Conservation (phyloP, 1,140 invertebrate species). For the Neelides sp. region DNA sequence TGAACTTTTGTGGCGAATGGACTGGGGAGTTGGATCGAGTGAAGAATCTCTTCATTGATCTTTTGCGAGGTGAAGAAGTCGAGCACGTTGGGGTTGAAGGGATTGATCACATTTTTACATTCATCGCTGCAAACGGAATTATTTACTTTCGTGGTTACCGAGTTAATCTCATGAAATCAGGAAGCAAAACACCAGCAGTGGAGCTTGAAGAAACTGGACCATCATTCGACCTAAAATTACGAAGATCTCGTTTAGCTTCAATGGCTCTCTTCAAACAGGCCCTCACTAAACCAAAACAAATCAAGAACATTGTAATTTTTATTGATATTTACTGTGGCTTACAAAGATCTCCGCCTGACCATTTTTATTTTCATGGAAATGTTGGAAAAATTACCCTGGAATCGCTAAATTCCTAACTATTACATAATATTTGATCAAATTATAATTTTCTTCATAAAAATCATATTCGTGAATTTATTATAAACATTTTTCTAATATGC, state of each 20-base stretch:
- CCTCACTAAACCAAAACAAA: conserved; percentile 66
- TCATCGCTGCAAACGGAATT: conserved; percentile 63
- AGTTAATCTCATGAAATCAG: conserved; percentile 80
- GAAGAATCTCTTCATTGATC: conserved; percentile 81
- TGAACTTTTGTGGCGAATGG: conserved; percentile 83
- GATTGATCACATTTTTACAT: conserved; percentile 80
- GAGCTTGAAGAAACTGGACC: conserved; percentile 93
- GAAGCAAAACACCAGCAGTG: conserved; percentile 66
- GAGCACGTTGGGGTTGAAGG: conserved; percentile 73
- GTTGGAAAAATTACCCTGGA: no score
- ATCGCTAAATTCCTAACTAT: no score
- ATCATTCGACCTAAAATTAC: conserved; percentile 69
- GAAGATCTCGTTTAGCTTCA: conserved; percentile 75
- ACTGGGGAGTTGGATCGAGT: conserved; percentile 60
- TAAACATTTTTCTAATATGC: no score
- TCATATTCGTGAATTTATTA: no score
- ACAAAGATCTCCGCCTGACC: no score
- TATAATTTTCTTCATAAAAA: no score
- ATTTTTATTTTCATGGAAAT: no score
- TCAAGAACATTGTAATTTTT: conserved; percentile 43
- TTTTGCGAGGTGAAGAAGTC: conserved; percentile 76
- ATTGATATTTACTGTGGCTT: no score
- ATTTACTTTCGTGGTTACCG: conserved; percentile 81
- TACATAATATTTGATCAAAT: no score
- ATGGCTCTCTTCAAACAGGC: conserved; percentile 80